phyloP scores from a whole-genome alignment of 2,888 invertebrate genomes.

The Drosophila tripunctata region DNA sequence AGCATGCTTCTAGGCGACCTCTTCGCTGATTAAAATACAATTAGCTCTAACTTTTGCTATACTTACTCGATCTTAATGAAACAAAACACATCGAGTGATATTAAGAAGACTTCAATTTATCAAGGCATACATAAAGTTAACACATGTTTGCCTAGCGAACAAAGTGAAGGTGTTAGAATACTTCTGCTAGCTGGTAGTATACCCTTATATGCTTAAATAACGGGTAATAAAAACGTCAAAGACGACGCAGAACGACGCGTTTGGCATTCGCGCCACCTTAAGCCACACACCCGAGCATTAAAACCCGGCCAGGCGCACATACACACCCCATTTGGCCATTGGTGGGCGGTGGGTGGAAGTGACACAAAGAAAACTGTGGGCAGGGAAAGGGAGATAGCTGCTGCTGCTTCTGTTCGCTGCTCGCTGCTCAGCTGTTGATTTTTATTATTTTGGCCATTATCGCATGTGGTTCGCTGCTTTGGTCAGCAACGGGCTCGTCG shows the following conservation, averaged over 20 bases:
- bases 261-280: slow-evolving; percentile 74
- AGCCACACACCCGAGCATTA: slow-evolving; percentile 74
- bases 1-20: too few relatives aligned
- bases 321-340: slow-evolving; percentile 9
- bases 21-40: too few relatives aligned
- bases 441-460: slow-evolving; percentile 80
- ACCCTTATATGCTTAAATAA: neutral
- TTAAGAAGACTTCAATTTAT: too few relatives aligned
- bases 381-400: neutral
- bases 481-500: slow-evolving; percentile 71
- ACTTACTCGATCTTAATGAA: too few relatives aligned
- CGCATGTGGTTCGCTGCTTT: slow-evolving; percentile 80
- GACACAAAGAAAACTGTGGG: neutral
- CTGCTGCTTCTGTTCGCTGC: too few relatives aligned
- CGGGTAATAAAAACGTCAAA: slow-evolving; percentile 31
- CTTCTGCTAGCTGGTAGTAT: too few relatives aligned
- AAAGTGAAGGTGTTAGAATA: too few relatives aligned
- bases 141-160: too few relatives aligned
- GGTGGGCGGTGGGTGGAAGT: neutral
- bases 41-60: too few relatives aligned
- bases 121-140: too few relatives aligned
- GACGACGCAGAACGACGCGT: slow-evolving; percentile 64
- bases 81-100: too few relatives aligned
- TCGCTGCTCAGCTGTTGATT: slow-evolving; percentile 76
- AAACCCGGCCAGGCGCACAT: slow-evolving; percentile 34